Evolutionary conservation across 2,113 vertebrate genomes (phyloP).

Genomic region (Macroglossus sobrinus): DNA sequence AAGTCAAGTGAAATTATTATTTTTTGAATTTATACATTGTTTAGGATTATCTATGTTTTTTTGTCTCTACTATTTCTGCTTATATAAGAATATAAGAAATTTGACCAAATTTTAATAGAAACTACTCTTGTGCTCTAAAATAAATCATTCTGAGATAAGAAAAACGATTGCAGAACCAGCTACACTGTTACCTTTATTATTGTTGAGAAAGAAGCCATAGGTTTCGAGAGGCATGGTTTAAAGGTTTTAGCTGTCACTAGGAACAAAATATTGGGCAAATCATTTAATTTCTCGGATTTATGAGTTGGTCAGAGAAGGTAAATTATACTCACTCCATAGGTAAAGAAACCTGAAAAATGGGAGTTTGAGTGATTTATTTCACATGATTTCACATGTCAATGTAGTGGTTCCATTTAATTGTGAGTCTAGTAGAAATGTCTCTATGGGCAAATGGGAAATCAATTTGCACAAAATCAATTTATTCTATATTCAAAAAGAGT

Average conservation of each 20-base stretch:
- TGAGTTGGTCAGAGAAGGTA: background rate
- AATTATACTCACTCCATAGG: background rate
- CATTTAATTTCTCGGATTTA: background rate
- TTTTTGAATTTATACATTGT: background rate
- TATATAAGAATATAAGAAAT: background rate
- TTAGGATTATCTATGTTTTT: background rate
- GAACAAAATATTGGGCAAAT: background rate
- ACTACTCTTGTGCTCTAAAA: background rate
- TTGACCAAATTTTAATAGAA: background rate
- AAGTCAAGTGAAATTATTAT: background rate
- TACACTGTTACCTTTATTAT: background rate
- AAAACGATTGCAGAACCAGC: background rate
- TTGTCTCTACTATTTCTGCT: background rate
- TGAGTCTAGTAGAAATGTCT: background rate
- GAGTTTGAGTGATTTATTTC: background rate
- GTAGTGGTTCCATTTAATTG: slow-evolving; percentile 20
- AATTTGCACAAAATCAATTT: background rate
- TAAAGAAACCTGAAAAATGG: background rate
- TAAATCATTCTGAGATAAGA: background rate
- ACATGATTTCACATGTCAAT: background rate
- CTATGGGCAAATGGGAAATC: background rate
- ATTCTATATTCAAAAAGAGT: background rate
- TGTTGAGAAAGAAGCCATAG: background rate
- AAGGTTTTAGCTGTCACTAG: background rate
- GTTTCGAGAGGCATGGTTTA: background rate